Percentiles rank a stretch among this genome's conserved stretches.
Evolutionary conservation across 2,797 vertebrate species (phyloP).

Genomic region (Decapterus maruadsi): DNA sequence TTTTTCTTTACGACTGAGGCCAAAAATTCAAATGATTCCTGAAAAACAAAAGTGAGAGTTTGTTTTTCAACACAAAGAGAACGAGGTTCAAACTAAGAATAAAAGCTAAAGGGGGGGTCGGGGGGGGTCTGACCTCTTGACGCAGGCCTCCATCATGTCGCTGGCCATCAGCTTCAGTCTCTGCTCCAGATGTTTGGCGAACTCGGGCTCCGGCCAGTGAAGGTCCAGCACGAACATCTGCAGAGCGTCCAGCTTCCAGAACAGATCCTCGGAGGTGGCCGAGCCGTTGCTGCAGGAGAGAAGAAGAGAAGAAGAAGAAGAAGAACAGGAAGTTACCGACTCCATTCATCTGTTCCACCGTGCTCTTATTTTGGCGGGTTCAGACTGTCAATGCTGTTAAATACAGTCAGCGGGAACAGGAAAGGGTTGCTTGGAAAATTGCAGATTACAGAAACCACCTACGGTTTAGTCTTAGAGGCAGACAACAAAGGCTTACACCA

Average conservation of each 20-base stretch:
- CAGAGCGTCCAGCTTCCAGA: slow-evolving; percentile 98
- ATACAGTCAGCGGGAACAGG: too few species aligned
- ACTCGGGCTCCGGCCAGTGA: slow-evolving; percentile 97
- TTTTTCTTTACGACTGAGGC: background rate
- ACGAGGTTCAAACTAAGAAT: too few species aligned
- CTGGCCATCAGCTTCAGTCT: slow-evolving; percentile 98
- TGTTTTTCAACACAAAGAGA: too few species aligned
- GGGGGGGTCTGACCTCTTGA: slow-evolving; percentile 89
- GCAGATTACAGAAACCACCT: too few species aligned
- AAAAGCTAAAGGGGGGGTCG: background rate
- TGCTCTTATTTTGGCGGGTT: too few species aligned
- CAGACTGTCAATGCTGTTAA: too few species aligned
- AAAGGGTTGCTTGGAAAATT: too few species aligned
- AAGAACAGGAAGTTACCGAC: background rate
- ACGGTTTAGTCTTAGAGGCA: too few species aligned
- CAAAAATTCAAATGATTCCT: too few species aligned
- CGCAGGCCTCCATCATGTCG: slow-evolving; percentile 99
- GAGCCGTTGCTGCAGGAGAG: slow-evolving; percentile 91
- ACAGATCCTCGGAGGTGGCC: slow-evolving; percentile 95
- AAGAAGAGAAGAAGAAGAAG: background rate
- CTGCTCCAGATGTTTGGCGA: slow-evolving; percentile 96
- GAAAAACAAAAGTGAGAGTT: too few species aligned
- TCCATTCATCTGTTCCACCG: background rate
- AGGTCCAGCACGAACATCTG: slow-evolving; percentile 97
- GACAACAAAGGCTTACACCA: too few species aligned